Base-by-base conservation (phyloP, 2,888 invertebrate species). In the Erynnis tages region DNA sequence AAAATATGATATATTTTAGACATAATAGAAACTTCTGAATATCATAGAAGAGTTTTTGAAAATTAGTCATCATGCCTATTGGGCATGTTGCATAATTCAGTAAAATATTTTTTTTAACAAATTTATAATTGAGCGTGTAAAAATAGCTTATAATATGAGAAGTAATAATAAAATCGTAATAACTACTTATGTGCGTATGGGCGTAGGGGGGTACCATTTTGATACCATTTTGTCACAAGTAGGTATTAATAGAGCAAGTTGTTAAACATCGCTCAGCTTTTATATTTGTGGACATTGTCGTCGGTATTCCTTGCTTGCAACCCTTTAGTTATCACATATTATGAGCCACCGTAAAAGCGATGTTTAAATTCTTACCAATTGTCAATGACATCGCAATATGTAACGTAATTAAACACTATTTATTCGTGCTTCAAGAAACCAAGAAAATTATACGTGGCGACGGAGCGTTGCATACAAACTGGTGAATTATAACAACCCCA, bases 321-420 rank as follows among this genome's bases (percentile, higher is more conserved):
- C 25, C 21, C 10, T 45, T 19, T 32, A 45, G 34, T 34, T 45
- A 17, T 25, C 23, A n/a, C 23, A 1, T 34, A n/a, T 37, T 17
- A 14, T 16, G 7, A 11, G 11, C 19, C 10, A 11, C 8, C 11
- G 14, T 30, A 27, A 48, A 48, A 23, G 38, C 40, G 17, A 8
- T 30, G n/a, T 30, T 48, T 23, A 43, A 49, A 49, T 49, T 49
- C 49, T 49, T 49, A 41, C 41, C 27, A 17, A 35, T 35, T 43
- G 41, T 41, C 41, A 35, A 14, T 43, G 50, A 21, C 17, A 21
- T 14, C 29, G 14, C 43, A 50, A 43, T 29, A 43, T 37, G 30
- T 35, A 35, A 35, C 35, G n/a, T 37, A 37, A 52, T 44, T 37
- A 44, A 40, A 37, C 10, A 11, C 21, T 13, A 29, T 43, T 25